phyloP scores from a whole-genome alignment of 1,140 invertebrate species.

The Pogonognathellus flavescens region DNA sequence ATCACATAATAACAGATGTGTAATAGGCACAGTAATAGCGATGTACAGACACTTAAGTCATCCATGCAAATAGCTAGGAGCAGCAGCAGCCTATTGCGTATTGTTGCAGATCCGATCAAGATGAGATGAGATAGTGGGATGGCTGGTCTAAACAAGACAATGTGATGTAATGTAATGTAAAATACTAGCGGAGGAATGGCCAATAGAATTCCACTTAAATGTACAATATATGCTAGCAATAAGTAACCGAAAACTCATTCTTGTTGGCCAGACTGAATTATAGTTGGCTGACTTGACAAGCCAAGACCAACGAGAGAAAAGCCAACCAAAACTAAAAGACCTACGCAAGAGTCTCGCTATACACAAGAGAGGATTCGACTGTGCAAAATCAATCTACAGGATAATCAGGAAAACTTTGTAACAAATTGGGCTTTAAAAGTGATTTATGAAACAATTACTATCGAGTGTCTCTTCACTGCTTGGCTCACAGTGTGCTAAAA shows the following conservation, averaged over 20 bases:
- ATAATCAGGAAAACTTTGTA: slow-evolving; percentile 50
- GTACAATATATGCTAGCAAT: slow-evolving; percentile 4
- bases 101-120: slow-evolving; percentile 17
- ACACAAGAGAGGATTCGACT: slow-evolving; percentile 15
- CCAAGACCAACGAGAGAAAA: slow-evolving; percentile 8
- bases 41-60: background rate
- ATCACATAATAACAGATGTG: slow-evolving; percentile 3
- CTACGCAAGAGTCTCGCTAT: background rate
- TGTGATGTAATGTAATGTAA: slow-evolving; percentile 13
- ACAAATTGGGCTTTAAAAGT: slow-evolving; percentile 49
- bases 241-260: slow-evolving; percentile 35
- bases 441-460: slow-evolving; percentile 49
- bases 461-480: slow-evolving; percentile 42
- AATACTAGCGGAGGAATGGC: background rate
- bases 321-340: background rate
- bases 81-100: background rate
- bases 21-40: background rate
- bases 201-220: background rate
- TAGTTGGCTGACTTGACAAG: slow-evolving; percentile 25
- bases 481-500: background rate
- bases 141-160: slow-evolving; percentile 6
- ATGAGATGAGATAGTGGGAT: slow-evolving; percentile 27
- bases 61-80: background rate
- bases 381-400: slow-evolving; percentile 48
- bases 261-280: slow-evolving; percentile 44